Evolutionary conservation across 1,140 invertebrate genomes (phyloP), one percentile per base, ranked within the genome.

Genomic region (Camponotus pennsylvanicus): DNA sequence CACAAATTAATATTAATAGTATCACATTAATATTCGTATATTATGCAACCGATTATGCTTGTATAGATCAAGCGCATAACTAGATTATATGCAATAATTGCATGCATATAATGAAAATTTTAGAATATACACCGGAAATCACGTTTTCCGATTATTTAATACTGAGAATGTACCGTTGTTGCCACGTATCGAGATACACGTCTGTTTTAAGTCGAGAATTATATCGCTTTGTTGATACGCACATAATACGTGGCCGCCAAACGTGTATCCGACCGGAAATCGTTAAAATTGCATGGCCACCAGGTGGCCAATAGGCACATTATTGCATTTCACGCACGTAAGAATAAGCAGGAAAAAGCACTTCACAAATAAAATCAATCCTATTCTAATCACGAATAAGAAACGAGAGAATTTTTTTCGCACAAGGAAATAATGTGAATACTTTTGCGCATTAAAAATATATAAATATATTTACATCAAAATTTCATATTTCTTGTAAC

Each of bases 241-340:
- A 37, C 75, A 69, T 69, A 88, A 75, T 57, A 34, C 71, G 21
- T 37, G 27, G 18, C 42, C 32, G 78, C 66, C 49, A 70, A 76
- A 83, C 75, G n/a, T 82, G 63, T 86, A 89, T 88, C 27, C 49
- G 69, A 87, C 82, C 90, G 88, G 91, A 92, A 92, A 91, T 92
- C 90, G 83, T 92, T 91, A 91, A 91, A 91, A 84, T 87, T 73
- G 63, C 86, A 32, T 71, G 57, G 49, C 64, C 61, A 77, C 86
- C 83, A 76, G 71, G 71, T 78, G 87, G 57, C 52, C 76, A 18
- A 76, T 71, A 34, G 27, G 49, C 66, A 42, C 18, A 15, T 52
- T 86, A 79, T 67, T 49, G 13, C 49, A 45, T 13, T 82, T 34
- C 27, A 37, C 42, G 45, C n/a, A 13, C 37, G 13, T 42, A 42